phyloP scores from a whole-genome alignment of 1,140 invertebrate genomes.

The Leptinotarsa defecta region DNA sequence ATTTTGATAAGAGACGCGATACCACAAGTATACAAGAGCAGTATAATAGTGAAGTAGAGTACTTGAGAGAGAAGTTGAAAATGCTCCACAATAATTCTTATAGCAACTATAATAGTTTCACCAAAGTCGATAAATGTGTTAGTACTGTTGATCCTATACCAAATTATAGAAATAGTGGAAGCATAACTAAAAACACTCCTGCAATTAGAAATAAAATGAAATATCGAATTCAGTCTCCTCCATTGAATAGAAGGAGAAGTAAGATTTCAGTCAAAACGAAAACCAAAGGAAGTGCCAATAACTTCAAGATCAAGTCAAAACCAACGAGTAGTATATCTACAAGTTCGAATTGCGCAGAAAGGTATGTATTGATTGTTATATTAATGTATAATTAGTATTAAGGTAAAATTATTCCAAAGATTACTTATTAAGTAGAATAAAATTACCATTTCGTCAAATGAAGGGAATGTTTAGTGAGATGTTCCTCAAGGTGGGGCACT shows the following conservation, averaged over 20 bases:
- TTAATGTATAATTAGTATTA: too few species aligned
- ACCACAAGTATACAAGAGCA: slow-evolving; percentile 41
- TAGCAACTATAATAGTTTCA: slow-evolving; percentile 20
- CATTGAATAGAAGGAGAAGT: slow-evolving; percentile 26
- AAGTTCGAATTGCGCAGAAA: slow-evolving; percentile 12
- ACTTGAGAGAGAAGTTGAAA: slow-evolving; percentile 44
- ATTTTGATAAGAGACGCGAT: slow-evolving; percentile 49
- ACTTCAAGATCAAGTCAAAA: slow-evolving; percentile 34
- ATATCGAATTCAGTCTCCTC: not conserved
- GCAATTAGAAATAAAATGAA: not conserved
- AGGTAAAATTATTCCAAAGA: too few species aligned
- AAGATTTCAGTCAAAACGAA: slow-evolving; percentile 39
- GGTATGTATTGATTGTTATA: not conserved
- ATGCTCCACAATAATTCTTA: slow-evolving; percentile 34
- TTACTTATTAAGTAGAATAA: too few species aligned
- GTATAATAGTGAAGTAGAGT: slow-evolving; percentile 48
- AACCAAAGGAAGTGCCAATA: slow-evolving; percentile 27
- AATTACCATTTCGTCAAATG: too few species aligned
- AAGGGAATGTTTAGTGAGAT: too few species aligned
- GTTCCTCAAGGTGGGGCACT: too few species aligned
- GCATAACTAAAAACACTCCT: too few species aligned
- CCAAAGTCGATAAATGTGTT: slow-evolving; percentile 28
- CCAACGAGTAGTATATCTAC: slow-evolving; percentile 16
- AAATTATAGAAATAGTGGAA: slow-evolving; percentile 18
- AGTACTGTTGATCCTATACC: slow-evolving; percentile 17